phyloP scores from a whole-genome alignment of 2,888 invertebrate genomes.

The Anoncus sp. region DNA sequence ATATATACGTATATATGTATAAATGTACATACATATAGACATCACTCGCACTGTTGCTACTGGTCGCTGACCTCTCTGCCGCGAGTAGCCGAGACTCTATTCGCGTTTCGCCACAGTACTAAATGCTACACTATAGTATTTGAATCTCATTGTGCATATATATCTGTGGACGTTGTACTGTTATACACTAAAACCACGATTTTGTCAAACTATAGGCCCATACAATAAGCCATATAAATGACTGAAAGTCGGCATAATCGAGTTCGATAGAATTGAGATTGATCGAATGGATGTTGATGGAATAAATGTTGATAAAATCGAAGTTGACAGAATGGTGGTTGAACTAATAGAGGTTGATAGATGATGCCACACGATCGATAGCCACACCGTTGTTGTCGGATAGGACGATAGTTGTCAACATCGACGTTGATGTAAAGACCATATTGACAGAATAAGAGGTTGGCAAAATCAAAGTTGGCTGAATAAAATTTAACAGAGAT shows the following conservation, averaged over 20 bases:
- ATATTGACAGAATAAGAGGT: not conserved
- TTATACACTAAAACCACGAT: not conserved
- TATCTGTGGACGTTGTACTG: constrained; percentile 12
- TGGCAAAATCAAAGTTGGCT: not conserved
- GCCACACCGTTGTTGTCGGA: too few relatives aligned
- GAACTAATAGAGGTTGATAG: not conserved
- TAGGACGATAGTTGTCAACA: too few relatives aligned
- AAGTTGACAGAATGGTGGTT: not conserved
- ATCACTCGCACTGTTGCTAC: constrained; percentile 59
- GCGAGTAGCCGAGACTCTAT: constrained; percentile 57
- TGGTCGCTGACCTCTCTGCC: constrained; percentile 70
- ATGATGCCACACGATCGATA: too few relatives aligned
- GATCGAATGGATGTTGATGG: not conserved
- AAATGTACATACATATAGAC: constrained; percentile 21
- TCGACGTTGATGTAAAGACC: too few relatives aligned
- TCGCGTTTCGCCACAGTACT: constrained; percentile 45
- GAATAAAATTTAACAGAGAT: too few relatives aligned
- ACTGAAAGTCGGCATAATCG: not conserved
- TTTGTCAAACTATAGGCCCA: constrained; percentile 1
- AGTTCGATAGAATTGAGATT: not conserved
- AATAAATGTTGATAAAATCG: not conserved
- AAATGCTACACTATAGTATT: constrained; percentile 30
- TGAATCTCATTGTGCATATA: constrained; percentile 19
- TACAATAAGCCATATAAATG: not conserved
- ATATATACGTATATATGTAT: constrained; percentile 18